Evolutionary conservation across 2,797 vertebrate genomes (phyloP), one percentile per base, ranked within the genome.

Genomic region (Lithobates sylvaticus): DNA sequence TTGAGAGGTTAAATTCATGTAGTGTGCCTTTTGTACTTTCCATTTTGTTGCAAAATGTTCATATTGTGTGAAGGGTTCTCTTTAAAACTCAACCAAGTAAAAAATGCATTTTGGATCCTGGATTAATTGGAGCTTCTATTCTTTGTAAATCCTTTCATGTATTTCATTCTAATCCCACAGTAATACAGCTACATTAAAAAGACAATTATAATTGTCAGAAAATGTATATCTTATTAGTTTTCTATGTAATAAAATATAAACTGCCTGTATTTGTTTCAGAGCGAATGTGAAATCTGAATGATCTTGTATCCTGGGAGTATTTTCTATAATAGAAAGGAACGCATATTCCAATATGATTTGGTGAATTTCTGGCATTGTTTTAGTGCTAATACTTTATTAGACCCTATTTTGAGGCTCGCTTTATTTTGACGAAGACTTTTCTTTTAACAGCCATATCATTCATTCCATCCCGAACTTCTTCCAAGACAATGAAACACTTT

Each of bases 351-450:
- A 36, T 85, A 72, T 79, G 83, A 85, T 85, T 78, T 79, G 68
- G 68, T 78, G 83, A 71, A 67, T 79, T 61, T 71, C 27, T 54
- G 70, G 50, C 32, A 78, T 73, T 65, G n/a, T 78, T 73, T 85
- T 78, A 85, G 69, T 78, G 83, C 76, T 85, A 84, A 84, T 84
- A 78, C 75, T 84, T 64, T 71, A 73, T 78, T 65, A 85, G 77
- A 65, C 58, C n/a, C 76, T 65, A 78, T 85, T 85, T 79, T 85
- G 34, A 79, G 58, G 54, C 76, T 73, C 69, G n/a, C 26, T 85
- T 85, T 84, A 76, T 84, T 85, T 85, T 72, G 83, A 79, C 42
- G 69, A 58, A 85, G 50, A 32, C 75, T 79, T 50, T 78, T 79
- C 70, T 65, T 85, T 72, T 85, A 85, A 78, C 65, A 73, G 83